These are phyloP conservation scores for Vanessa atalanta DNA, from an alignment of 1,140 invertebrate genomes.

Conservation along the genomic window DNA sequence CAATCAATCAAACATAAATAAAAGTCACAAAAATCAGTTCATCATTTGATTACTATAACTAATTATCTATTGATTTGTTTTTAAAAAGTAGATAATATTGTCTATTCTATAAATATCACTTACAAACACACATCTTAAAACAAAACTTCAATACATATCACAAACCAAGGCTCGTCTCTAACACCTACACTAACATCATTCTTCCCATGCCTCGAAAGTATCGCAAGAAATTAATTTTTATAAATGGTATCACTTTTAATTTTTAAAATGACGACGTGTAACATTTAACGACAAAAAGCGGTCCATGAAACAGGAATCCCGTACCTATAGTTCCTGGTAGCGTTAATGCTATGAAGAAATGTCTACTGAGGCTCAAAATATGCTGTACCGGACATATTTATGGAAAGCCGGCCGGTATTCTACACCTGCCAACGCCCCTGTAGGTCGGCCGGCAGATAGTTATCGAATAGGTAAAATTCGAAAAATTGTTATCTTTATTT, in stretches of 20 bases:
- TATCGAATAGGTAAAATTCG: constrained; percentile 27
- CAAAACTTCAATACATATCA: neutral
- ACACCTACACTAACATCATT: constrained; percentile 19
- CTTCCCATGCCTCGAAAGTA: neutral
- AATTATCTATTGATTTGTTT: too few relatives aligned
- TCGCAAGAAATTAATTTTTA: constrained; percentile 22
- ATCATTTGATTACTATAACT: too few relatives aligned
- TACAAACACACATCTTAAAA: too few relatives aligned
- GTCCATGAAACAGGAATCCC: constrained; percentile 28
- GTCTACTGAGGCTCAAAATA: constrained; percentile 50
- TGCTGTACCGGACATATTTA: constrained; percentile 54
- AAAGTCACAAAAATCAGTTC: too few relatives aligned
- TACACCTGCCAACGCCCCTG: constrained; percentile 36
- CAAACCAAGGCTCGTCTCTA: neutral
- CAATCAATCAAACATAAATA: too few relatives aligned
- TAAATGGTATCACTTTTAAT: constrained; percentile 37
- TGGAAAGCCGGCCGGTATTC: constrained; percentile 39
- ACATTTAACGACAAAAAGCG: constrained; percentile 27
- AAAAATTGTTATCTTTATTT: constrained; percentile 29
- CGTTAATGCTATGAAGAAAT: constrained; percentile 50
- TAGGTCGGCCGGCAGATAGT: constrained; percentile 31
- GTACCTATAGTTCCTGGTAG: constrained; percentile 40
- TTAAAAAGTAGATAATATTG: too few relatives aligned
- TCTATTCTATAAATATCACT: too few relatives aligned
- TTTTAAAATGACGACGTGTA: constrained; percentile 31